Evolutionary conservation across 2,888 invertebrate species (phyloP).

Genomic region (Drosophila flavopinicola): DNA sequence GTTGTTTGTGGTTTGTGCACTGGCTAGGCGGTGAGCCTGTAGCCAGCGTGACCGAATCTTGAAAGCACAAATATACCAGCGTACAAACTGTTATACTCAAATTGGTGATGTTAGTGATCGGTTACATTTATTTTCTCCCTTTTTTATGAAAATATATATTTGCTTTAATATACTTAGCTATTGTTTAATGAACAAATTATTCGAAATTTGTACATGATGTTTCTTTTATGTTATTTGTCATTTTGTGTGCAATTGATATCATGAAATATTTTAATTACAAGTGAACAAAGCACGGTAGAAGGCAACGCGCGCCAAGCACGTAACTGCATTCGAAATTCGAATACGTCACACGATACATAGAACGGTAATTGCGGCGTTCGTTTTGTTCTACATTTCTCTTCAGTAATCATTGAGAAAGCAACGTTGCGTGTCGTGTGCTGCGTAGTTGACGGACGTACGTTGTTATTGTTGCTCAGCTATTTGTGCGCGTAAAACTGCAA

Average conservation of each 20-base stretch:
- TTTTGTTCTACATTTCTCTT: slow-evolving; percentile 60
- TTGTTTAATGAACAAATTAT: too few species aligned
- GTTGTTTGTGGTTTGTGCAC: slow-evolving; percentile 4
- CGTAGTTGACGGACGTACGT: slow-evolving; percentile 33
- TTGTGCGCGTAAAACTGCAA: slow-evolving; percentile 64
- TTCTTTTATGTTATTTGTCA: not conserved
- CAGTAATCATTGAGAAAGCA: slow-evolving; percentile 66
- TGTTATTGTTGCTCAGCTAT: slow-evolving; percentile 20
- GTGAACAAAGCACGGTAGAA: not conserved
- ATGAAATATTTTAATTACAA: not conserved
- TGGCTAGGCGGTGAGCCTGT: slow-evolving; percentile 4
- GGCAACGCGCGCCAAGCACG: slow-evolving; percentile 28
- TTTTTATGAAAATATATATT: too few species aligned
- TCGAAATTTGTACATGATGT: slow-evolving; percentile 1
- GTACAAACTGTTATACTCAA: too few species aligned
- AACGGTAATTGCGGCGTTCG: slow-evolving; percentile 58
- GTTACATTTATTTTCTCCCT: too few species aligned
- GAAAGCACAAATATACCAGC: too few species aligned
- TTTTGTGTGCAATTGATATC: not conserved
- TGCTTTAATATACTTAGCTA: too few species aligned
- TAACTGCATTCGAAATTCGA: slow-evolving; percentile 39
- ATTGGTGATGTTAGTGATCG: too few species aligned
- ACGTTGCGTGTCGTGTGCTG: slow-evolving; percentile 58
- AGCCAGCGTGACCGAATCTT: too few species aligned
- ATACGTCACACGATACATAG: slow-evolving; percentile 32